phyloP scores from a whole-genome alignment of 1,140 invertebrate species.

The Vollenhovia emeryi region DNA sequence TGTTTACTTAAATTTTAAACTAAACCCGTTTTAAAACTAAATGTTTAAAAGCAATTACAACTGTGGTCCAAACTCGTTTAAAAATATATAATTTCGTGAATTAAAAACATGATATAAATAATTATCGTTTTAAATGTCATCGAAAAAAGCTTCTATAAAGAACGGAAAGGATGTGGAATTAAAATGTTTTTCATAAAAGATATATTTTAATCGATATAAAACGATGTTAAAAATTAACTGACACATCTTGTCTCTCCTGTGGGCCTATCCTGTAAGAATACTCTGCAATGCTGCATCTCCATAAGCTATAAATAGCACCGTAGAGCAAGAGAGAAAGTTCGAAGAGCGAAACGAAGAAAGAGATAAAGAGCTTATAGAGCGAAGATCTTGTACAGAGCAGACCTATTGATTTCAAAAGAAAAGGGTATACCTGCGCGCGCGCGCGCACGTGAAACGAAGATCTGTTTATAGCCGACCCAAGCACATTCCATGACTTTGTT shows the following conservation, averaged over 20 bases:
- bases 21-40: too few species aligned
- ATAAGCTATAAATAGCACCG: too few species aligned
- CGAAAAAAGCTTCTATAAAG: background rate
- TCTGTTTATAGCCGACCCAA: background rate
- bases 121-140: background rate
- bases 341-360: too few species aligned
- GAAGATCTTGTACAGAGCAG: too few species aligned
- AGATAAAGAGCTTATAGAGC: too few species aligned
- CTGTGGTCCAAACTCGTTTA: background rate
- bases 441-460: background rate
- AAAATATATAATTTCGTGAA: background rate
- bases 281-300: too few species aligned
- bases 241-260: background rate
- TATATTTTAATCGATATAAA: background rate
- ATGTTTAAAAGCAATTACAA: background rate
- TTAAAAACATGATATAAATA: background rate
- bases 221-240: background rate
- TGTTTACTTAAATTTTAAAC: background rate
- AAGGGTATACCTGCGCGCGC: background rate
- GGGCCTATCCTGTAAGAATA: too few species aligned
- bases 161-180: background rate
- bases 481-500: background rate
- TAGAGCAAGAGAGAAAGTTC: too few species aligned
- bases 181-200: background rate
- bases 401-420: conserved; percentile 5